Evolutionary conservation across 2,113 vertebrate genomes (phyloP).

Genomic region (Mastomys coucha): DNA sequence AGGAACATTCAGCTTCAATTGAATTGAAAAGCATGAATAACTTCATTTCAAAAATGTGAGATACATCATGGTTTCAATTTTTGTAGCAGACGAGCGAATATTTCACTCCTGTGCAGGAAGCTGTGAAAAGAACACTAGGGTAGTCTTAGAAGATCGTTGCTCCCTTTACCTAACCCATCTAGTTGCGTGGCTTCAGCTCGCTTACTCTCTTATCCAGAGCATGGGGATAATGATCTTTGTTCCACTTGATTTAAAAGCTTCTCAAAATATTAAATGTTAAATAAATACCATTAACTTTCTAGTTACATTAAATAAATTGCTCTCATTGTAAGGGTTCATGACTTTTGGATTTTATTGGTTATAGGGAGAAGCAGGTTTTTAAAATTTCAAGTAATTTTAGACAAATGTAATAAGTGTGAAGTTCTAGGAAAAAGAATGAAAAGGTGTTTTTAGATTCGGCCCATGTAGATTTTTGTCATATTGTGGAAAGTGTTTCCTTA

Average conservation of each 20-base stretch:
- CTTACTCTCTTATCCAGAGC: not conserved
- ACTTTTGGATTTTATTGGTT: not conserved
- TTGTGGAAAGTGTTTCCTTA: not conserved
- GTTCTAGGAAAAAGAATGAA: not conserved
- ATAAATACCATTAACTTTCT: not conserved
- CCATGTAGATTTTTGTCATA: not conserved
- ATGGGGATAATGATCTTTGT: not conserved
- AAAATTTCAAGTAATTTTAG: not conserved
- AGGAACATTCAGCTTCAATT: not conserved
- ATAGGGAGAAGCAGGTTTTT: not conserved
- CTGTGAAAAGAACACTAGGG: not conserved
- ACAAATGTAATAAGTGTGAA: not conserved
- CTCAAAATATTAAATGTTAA: not conserved
- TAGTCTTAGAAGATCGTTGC: not conserved
- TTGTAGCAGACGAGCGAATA: not conserved
- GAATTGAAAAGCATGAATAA: slow-evolving; percentile 41
- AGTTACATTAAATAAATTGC: not conserved
- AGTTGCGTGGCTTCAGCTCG: not conserved
- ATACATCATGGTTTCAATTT: slow-evolving; percentile 23
- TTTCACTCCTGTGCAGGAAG: not conserved
- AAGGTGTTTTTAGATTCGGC: not conserved
- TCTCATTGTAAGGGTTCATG: not conserved
- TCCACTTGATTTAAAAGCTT: not conserved
- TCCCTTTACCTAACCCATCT: not conserved
- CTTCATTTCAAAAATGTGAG: slow-evolving; percentile 23